These are phyloP conservation scores for Falco novaeseelandiae DNA, from an alignment of 2,797 vertebrate species.

Conservation along the genomic window DNA sequence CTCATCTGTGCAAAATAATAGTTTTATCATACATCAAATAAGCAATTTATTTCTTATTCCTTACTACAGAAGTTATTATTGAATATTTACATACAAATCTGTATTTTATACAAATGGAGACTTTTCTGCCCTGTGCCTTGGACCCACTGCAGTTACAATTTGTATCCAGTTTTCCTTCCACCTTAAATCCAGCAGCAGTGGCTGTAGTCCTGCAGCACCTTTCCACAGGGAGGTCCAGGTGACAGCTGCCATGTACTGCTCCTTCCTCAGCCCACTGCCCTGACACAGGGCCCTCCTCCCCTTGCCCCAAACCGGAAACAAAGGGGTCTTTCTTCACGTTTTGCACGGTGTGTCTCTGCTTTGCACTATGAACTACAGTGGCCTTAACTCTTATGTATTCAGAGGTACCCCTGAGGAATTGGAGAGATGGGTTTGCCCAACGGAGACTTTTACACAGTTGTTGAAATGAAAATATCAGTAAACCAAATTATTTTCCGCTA, in stretches of 20 bases:
- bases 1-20: slow-evolving; percentile 35
- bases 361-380: neutral
- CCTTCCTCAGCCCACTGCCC: neutral
- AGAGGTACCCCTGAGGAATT: neutral
- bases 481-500: neutral
- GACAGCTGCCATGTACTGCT: fast-evolving
- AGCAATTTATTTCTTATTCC: slow-evolving; percentile 24
- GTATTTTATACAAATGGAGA: slow-evolving; percentile 10
- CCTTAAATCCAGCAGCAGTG: fast-evolving
- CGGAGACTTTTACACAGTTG: neutral
- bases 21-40: slow-evolving; percentile 30
- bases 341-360: neutral
- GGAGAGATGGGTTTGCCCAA: neutral
- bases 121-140: neutral
- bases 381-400: neutral
- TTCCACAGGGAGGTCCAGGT: neutral
- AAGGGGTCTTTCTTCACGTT: neutral
- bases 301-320: neutral
- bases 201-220: neutral
- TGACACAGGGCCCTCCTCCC: fast-evolving
- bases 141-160: neutral
- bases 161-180: neutral
- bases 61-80: slow-evolving; percentile 7
- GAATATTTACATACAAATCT: slow-evolving; percentile 44
- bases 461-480: neutral